Conservation (phyloP, 2,113 vertebrate species). For the Cochlearius cochlearius region DNA sequence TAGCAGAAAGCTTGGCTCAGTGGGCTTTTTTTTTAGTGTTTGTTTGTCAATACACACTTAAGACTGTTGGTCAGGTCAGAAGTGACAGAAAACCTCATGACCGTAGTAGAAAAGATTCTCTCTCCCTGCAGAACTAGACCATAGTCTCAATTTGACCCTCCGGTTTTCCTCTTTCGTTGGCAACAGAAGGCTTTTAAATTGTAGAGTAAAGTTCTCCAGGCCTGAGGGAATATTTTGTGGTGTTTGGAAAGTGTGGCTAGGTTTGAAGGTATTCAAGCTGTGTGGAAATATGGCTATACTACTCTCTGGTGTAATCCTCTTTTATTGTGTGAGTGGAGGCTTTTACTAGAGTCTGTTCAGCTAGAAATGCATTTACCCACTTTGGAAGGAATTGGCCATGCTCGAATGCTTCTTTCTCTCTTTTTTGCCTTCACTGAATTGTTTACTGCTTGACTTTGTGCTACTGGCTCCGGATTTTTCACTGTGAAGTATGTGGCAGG, state of each 20-base stretch:
- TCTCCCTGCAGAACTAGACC: neutral
- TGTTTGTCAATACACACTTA: neutral
- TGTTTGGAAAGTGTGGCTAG: conserved; percentile 57
- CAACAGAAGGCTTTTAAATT: conserved; percentile 66
- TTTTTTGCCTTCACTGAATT: neutral
- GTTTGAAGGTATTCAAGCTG: conserved; percentile 32
- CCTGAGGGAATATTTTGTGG: conserved; percentile 73
- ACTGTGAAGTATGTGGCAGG: neutral
- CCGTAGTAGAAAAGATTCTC: neutral
- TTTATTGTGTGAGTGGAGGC: conserved; percentile 1
- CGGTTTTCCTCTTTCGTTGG: conserved; percentile 33
- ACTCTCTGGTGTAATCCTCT: neutral
- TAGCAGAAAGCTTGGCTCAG: neutral
- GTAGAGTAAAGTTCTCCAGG: conserved; percentile 42
- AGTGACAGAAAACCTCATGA: neutral
- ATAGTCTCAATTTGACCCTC: neutral
- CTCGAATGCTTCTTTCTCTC: neutral
- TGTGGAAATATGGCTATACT: conserved; percentile 1
- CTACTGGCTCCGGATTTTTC: neutral
- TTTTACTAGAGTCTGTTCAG: neutral
- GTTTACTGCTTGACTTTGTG: neutral
- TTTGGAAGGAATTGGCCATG: neutral
- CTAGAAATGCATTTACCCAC: neutral
- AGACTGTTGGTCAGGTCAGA: neutral
- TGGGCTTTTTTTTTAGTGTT: neutral